Base-by-base conservation (phyloP, 2,797 vertebrate species). In the Peromyscus aztecus region DNA sequence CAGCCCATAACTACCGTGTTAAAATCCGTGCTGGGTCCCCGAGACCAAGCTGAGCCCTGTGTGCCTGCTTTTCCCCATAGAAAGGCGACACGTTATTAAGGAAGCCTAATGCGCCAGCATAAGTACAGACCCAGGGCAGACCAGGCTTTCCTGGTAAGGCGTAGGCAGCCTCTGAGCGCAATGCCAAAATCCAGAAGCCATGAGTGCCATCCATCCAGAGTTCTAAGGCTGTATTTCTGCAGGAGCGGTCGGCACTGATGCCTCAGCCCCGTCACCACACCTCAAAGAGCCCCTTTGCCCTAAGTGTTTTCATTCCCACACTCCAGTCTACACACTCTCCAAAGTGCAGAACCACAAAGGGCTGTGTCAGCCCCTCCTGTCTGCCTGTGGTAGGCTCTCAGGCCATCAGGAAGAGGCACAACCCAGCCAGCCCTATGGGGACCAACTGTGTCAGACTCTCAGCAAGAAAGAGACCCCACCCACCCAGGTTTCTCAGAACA, bases 401-500 rank as follows among this genome's bases (percentile, higher is more conserved):
- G 23, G 52, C 31, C 57, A 57, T 14, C 65, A 65, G 55, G 19
- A 6, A 37, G 63, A 82, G 24, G 57, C 52, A 24, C 12, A 89
- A 71, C 83, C 71, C 75, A 94, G 57, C 95, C 10, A 31, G 89
- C 96, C 97, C 96, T 57, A 0, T 43, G 90, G 86, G 78, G 46
- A 96, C 67, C 6, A 0, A 76, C 16, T 23, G 0, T 21, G 34
- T 61, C 8, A 5, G 76, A n/a, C 63, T 10, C 82, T 84, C 37
- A 2, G 34, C 57, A 0, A 94, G 61, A 92, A 87, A 77, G 75
- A 91, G 94, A 91, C 96, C 17, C 40, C 97, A 1, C 2, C 12
- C 40, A 17, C 23, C 97, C 78, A 94, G 88, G 97, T 96, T 94
- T 97, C 97, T 94, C 94, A 55, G 82, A 97, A 81, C 37, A 19